Evolutionary conservation across 2,797 vertebrate genomes (phyloP), one percentile per base, ranked within the genome.

Genomic region (Neostethus bicornis): DNA sequence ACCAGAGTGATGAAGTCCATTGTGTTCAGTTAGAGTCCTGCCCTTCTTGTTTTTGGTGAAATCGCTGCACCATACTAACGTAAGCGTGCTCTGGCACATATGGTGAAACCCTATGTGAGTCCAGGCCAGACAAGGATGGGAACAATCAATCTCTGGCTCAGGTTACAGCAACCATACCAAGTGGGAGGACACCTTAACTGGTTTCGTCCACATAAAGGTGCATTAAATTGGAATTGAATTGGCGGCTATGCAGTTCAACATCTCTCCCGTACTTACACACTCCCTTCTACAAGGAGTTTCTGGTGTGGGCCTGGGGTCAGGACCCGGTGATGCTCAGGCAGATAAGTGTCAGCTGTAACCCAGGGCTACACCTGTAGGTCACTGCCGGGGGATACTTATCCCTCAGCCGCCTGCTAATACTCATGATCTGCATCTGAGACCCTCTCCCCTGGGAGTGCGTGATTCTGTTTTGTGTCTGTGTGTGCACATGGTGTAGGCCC

Each of bases 331-430:
- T 86, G 64, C 84, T 79, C 62, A 68, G 82, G 73, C 77, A 86
- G 88, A 91, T 86, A 83, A 91, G 89, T 89, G 90, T 90, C 77
- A 90, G 89, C 90, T 87, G 78, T 90, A 85, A 90, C 90, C 89
- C 87, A 86, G 83, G 88, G 91, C 88, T 92, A 91, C 91, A 92
- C 92, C 91, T 93, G 91, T 92, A 91, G 91, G 91, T 90, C 84
- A 87, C 64, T 79, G 82, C 85, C 69, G 85, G 87, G 85, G 83
- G 86, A 88, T 84, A 85, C 88, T 92, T 91, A 92, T 90, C 87
- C 89, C 84, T 87, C 73, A 70, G 84, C 87, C 66, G 80, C 84
- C 82, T 73, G 57, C 88, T 92, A 92, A 92, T 91, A 85, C 88
- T 80, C 86, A 90, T 90, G 85, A 92, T 92, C 88, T 90, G 88